Base-by-base conservation (phyloP, 2,113 vertebrate genomes). In the Aegotheles bennettii region DNA sequence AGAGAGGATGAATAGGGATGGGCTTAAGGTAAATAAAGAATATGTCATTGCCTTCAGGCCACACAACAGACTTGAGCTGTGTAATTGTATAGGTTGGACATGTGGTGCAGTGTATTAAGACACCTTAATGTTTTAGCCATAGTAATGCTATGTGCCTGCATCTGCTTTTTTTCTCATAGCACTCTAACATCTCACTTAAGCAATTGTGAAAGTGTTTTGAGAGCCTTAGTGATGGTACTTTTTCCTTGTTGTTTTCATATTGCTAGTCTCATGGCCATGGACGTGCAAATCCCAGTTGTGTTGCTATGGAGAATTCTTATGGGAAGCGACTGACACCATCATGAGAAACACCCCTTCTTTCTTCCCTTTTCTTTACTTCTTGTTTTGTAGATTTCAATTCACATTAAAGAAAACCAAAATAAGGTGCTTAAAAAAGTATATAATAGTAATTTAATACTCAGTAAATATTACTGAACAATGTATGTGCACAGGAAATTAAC, bases 261-360 rank as follows among this genome's bases (percentile, higher is more conserved):
- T 53, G 16, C 50, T 54, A 40, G 45, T 84, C n/a, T 70, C 10
- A 20, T 13, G 23, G 36, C 8, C 23, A 47, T 4, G 4, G 36
- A 69, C 13, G 29, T 65, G 19, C 15, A 85, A 65, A 94, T 33
- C 43, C 40, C 40, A 12, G 20, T 13, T 64, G 21, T 24, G 14
- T 21, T 88, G 6, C 20, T 64, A 3, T 28, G 29, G 16, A 60
- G 8, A 21, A 75, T 36, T 76, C 21, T 86, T 31, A 71, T 24
- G 21, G 11, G 31, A 71, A 83, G 24, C 0, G 0, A 67, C 4
- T 83, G n/a, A 3, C 20, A 70, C 25, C 1, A 2, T 35, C 20
- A 29, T 13, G 24, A 71, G 16, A 77, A 57, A 53, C 10, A 29
- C 3, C 5, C 15, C 5, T 68, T 29, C 11, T 18, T 78, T 83